phyloP scores from a whole-genome alignment of 1,140 invertebrate genomes.

The Drosophila murphyi region DNA sequence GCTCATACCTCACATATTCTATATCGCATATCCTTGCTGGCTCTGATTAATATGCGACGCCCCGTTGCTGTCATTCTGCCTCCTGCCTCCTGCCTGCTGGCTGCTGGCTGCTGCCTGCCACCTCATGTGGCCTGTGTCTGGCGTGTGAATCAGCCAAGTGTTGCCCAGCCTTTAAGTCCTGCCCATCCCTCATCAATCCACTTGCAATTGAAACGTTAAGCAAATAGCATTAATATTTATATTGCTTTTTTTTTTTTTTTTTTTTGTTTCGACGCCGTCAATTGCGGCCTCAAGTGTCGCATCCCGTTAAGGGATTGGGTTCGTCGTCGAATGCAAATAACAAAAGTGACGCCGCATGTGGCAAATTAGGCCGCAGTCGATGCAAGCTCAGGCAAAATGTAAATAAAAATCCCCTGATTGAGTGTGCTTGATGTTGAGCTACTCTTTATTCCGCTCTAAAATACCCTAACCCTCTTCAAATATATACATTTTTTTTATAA shows the following conservation, averaged over 20 bases:
- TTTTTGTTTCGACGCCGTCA: constrained; percentile 40
- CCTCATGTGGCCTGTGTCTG: constrained; percentile 16
- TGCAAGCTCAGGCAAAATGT: constrained; percentile 39
- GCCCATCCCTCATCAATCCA: neutral
- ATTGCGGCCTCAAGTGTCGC: constrained; percentile 56
- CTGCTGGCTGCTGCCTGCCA: constrained; percentile 32
- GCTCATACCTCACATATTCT: constrained; percentile 13
- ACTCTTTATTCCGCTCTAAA: neutral
- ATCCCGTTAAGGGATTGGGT: constrained; percentile 50
- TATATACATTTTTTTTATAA: neutral
- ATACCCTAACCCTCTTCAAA: neutral
- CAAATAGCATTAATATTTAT: constrained; percentile 83
- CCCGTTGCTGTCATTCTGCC: constrained; percentile 49
- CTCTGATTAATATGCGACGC: constrained; percentile 77
- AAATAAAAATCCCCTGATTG: neutral
- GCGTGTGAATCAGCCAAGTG: constrained; percentile 74
- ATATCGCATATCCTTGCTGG: neutral
- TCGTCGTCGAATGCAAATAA: constrained; percentile 38
- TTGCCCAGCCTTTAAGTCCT: constrained; percentile 48
- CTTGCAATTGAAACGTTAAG: constrained; percentile 76
- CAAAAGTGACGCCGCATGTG: constrained; percentile 67
- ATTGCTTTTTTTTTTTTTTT: constrained; percentile 62
- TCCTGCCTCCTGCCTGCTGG: constrained; percentile 23
- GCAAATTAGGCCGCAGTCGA: constrained; percentile 69
- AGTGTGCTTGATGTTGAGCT: neutral